Evolutionary conservation across 1,140 invertebrate genomes (phyloP).

Genomic region (Temnothorax curvispinosus): DNA sequence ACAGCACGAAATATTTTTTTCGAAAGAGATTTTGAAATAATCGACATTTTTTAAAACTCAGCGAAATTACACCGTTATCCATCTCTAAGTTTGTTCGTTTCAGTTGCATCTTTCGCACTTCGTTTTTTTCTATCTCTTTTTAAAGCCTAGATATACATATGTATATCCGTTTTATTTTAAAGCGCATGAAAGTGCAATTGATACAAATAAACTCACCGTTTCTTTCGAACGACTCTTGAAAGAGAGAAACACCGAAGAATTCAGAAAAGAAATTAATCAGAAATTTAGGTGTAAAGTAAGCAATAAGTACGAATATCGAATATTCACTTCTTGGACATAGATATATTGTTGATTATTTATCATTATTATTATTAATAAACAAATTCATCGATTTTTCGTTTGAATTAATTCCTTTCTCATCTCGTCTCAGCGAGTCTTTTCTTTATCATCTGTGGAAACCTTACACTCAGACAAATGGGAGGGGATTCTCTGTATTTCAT

Average conservation of each 20-base stretch:
- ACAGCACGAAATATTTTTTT: background rate
- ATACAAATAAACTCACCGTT: background rate
- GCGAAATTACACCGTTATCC: background rate
- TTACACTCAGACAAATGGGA: background rate
- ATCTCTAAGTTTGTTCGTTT: constrained; percentile 8
- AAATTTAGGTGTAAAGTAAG: constrained; percentile 50
- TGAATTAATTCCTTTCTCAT: constrained; percentile 56
- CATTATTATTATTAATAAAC: constrained; percentile 70
- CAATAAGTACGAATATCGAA: constrained; percentile 36
- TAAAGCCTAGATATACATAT: background rate
- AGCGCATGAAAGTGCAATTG: background rate
- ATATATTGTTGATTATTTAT: constrained; percentile 74
- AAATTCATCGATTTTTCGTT: constrained; percentile 70
- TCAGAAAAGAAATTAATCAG: constrained; percentile 13
- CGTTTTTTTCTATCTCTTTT: background rate
- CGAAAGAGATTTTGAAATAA: background rate
- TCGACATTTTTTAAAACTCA: background rate
- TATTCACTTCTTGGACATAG: constrained; percentile 43
- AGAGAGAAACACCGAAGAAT: constrained; percentile 4
- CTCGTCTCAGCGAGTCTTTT: constrained; percentile 16
- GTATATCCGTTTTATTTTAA: background rate
- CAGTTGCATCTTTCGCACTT: background rate
- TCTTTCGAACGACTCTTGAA: constrained; percentile 47
- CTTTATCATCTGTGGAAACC: background rate
- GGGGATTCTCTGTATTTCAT: background rate